Base-by-base conservation (phyloP, 2,113 vertebrate genomes). In the Dipodomys merriami region DNA sequence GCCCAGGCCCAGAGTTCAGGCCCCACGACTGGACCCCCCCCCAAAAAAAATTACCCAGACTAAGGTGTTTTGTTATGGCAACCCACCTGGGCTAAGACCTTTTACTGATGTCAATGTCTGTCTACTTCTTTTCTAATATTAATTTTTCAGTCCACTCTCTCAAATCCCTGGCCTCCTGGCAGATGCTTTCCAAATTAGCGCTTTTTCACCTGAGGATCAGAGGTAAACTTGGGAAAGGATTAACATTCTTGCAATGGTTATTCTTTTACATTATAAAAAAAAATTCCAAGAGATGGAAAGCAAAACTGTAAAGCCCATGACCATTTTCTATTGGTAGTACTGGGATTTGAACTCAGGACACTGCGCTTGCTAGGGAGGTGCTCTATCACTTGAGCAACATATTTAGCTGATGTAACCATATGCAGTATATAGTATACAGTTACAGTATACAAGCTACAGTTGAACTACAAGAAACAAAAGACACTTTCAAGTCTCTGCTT, bases 211-310 rank as follows among this genome's bases (percentile, higher is more conserved):
- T 57, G 44, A 83, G 7, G n/a, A 29, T 60, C 23, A 27, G 15
- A 53, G 35, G n/a, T 53, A 46, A 80, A 30, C 2, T 19, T 30
- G 8, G 33, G 64, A 65, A 46, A 13, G 53, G 72, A 67, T 85
- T 6, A 39, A 20, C 15, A 29, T 22, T 83, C 79, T 86, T 81
- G 64, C 76, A 68, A 11, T 64, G 62, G 39, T 79, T 44, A 46
- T 72, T 87, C 33, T 86, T 81, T 88, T 39, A 83, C 65, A 22
- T 35, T 71, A 12, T 74, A 71, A 93, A 92, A 57, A 35, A 57
- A 57, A 72, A 64, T 53, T 39, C 76, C 67, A 23, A 39, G 53
- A 49, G 83, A 44, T 4, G 29, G 65, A 78, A 35, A 74, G 92
- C 35, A 81, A 6, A n/a, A 7, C 4, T 11, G 0, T 11, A 15